Evolutionary conservation across 2,888 invertebrate genomes (phyloP), one percentile per base, ranked within the genome.

Genomic region (Luperina testacea): DNA sequence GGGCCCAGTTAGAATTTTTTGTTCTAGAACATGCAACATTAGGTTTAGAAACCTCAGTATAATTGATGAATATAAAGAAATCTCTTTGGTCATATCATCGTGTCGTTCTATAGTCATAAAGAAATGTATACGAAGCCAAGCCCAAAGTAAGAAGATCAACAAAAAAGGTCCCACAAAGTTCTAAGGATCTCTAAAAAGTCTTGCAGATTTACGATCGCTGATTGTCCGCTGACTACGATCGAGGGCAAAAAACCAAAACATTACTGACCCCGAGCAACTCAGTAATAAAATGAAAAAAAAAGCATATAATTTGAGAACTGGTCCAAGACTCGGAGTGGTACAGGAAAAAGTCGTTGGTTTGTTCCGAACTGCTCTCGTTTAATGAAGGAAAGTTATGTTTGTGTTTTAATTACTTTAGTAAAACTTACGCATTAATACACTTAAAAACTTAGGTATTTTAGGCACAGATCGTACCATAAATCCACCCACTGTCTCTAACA

Each of bases 181-280:
- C 9, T 11, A 67, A 42, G 20, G 71, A 13, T 69, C 65, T 57
- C 67, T 48, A 80, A 78, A 65, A 81, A 78, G 0, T 17, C n/a
- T 72, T 15, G 73, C 81, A 81, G 75, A 85, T 89, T 84, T 87
- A 88, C 79, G 83, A 85, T 80, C 53, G 15, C 45, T 27, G 76
- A 83, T 67, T 74, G 72, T 45, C 69, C 61, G 42, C 42, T n/a
- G 70, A 72, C 74, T 83, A 72, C 48, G 48, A 80, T 77, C 75
- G 75, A 42, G 89, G 72, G 84, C 90, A 92, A 92, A 92, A 92
- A 93, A 91, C 83, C 91, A 92, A 92, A 94, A 93, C 91, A 93
- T 88, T 87, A 90, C 91, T 94, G 93, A 92, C 93, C 94, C 91
- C 88, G 85, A 92, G 80, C 91, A 90, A 90, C 84, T 76, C 75